These are phyloP conservation scores for Leptogaster cylindrica DNA, from an alignment of 2,888 invertebrate genomes.

Conservation along the genomic window DNA sequence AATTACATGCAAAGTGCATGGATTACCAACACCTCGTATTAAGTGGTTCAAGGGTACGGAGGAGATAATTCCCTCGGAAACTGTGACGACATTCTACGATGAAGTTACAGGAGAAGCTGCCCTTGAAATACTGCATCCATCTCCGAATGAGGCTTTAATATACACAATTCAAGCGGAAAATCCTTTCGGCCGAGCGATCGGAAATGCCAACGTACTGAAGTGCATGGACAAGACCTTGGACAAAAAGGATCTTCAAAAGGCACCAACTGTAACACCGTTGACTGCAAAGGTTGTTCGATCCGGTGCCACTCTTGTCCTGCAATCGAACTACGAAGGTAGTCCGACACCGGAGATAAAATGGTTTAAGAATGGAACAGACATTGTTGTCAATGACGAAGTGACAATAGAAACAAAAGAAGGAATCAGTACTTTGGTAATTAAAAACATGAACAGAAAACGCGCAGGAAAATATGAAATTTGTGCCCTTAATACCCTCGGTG, in stretches of 20 bases:
- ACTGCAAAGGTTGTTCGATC: conserved; percentile 75
- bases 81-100: conserved; percentile 66
- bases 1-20: conserved; percentile 72
- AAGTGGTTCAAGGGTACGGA: conserved; percentile 73
- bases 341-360: conserved; percentile 80
- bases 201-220: conserved; percentile 74
- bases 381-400: conserved; percentile 70
- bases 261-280: conserved; percentile 81
- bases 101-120: conserved; percentile 70
- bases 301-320: conserved; percentile 72
- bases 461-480: conserved; percentile 88
- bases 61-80: conserved; percentile 68
- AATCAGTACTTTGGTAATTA: conserved; percentile 70
- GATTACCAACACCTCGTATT: conserved; percentile 73
- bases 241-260: conserved; percentile 63
- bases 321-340: conserved; percentile 74
- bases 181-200: conserved; percentile 74
- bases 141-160: conserved; percentile 70
- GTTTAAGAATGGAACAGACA: conserved; percentile 82
- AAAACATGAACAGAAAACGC: conserved; percentile 74
- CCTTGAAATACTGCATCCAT: conserved; percentile 70
- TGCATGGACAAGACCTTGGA: conserved; percentile 57
- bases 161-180: conserved; percentile 76
- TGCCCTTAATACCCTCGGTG: conserved; percentile 77
- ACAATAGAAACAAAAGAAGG: conserved; percentile 67